Conservation (phyloP, 2,113 vertebrate species). For the Panthera uncia region DNA sequence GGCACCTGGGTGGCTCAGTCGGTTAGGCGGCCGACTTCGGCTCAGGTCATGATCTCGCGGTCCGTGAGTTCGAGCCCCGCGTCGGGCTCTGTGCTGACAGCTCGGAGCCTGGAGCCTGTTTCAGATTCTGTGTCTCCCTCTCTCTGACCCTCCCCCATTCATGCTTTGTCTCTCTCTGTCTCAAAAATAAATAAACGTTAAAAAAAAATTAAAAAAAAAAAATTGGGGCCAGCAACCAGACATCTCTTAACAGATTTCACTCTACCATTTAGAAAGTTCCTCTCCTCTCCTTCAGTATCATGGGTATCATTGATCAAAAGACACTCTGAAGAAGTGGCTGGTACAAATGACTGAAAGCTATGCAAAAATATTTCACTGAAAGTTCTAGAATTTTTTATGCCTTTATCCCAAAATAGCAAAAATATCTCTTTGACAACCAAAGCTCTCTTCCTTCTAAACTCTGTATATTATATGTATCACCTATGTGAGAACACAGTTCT, state of each 20-base stretch:
- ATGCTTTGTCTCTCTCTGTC: no score
- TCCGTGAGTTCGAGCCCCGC: no score
- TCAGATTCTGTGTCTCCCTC: no score
- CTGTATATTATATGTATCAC: not conserved
- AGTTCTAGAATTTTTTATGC: not conserved
- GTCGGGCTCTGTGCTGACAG: no score
- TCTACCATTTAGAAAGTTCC: not conserved
- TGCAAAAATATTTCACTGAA: not conserved
- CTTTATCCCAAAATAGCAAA: not conserved
- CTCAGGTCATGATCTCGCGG: no score
- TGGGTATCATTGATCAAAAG: not conserved
- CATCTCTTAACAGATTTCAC: slow-evolving; percentile 2
- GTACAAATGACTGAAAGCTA: not conserved
- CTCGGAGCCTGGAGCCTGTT: no score
- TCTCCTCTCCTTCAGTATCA: not conserved
- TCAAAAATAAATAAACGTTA: not conserved
- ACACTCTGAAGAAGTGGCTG: not conserved
- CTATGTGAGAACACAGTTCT: not conserved
- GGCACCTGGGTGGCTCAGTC: no score
- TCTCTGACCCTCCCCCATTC: no score
- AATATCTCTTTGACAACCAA: not conserved
- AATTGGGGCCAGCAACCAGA: not conserved
- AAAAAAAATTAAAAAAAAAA: not conserved
- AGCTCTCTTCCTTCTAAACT: slow-evolving; percentile 12
- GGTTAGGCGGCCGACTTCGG: no score